Percentiles rank a stretch among this genome's conserved stretches.
Conservation (phyloP, 37 sponge, comb jelly and placozoan species). For the Cladorhizidae sp. region DNA sequence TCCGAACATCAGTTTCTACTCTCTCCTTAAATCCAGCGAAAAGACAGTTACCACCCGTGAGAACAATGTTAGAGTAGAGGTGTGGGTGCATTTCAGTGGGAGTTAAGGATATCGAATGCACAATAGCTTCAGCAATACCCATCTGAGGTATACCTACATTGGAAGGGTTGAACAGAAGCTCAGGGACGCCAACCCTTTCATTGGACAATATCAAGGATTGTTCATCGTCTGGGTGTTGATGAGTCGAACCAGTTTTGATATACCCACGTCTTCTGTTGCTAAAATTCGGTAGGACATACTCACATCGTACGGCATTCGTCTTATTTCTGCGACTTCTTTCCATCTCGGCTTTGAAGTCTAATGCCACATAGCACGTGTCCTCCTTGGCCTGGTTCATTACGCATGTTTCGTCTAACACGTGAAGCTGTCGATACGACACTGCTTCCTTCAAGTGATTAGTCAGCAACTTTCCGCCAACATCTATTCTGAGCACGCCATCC, state of each 20-base stretch:
- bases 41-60: constrained; percentile 87
- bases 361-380: constrained; percentile 90
- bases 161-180: constrained; percentile 94
- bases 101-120: constrained; percentile 70
- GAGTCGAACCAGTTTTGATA: constrained; percentile 18
- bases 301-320: constrained; percentile 39
- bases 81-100: constrained; percentile 88
- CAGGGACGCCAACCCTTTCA: constrained; percentile 94
- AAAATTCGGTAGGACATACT: constrained; percentile 96
- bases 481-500: constrained; percentile 73
- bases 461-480: constrained; percentile 96
- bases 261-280: constrained; percentile 67
- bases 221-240: constrained; percentile 34
- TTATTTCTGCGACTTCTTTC: constrained; percentile 43
- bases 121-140: constrained; percentile 93
- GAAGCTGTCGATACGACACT: constrained; percentile 94
- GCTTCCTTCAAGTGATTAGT: constrained; percentile 96
- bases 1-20: constrained; percentile 71
- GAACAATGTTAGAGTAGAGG: constrained; percentile 87
- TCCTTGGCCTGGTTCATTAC: constrained; percentile 98
- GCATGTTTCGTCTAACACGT: constrained; percentile 96
- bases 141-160: constrained; percentile 94
- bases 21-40: constrained; percentile 84
- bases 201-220: constrained; percentile 66
- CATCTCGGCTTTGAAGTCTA: constrained; percentile 83